Conservation (phyloP, 1,140 invertebrate species). For the Solenopsis fugax region DNA sequence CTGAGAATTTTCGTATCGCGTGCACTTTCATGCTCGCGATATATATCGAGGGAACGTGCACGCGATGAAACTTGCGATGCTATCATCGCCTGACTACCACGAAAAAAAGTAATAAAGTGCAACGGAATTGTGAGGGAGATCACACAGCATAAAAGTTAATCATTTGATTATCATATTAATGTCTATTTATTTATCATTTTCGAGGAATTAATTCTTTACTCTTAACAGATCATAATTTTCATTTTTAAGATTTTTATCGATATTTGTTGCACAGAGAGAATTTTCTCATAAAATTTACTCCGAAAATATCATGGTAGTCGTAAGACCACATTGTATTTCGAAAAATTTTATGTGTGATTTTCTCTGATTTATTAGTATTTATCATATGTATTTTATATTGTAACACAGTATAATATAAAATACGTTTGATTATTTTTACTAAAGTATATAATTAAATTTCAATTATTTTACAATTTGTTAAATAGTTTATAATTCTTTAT, state of each 20-base stretch:
- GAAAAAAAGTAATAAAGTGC: not conserved
- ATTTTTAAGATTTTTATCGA: not conserved
- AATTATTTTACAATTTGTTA: no score
- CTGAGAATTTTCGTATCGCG: slow-evolving; percentile 51
- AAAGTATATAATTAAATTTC: no score
- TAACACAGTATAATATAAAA: no score
- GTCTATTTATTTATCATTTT: not conserved
- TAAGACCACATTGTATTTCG: no score
- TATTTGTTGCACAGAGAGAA: no score
- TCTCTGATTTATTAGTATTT: no score
- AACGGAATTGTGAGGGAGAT: not conserved
- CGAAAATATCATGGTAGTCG: no score
- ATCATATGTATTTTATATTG: no score
- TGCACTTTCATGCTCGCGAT: not conserved
- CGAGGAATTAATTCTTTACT: not conserved
- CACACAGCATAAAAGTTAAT: not conserved
- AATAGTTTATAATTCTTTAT: no score
- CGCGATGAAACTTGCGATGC: slow-evolving; percentile 18
- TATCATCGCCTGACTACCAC: not conserved
- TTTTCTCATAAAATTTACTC: no score
- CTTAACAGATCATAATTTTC: slow-evolving; percentile 18
- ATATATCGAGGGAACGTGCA: slow-evolving; percentile 6
- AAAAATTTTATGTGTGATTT: no score
- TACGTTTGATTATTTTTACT: no score
- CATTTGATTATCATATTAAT: not conserved